Conservation (phyloP, 2,797 vertebrate genomes). For the Alosa sapidissima region DNA sequence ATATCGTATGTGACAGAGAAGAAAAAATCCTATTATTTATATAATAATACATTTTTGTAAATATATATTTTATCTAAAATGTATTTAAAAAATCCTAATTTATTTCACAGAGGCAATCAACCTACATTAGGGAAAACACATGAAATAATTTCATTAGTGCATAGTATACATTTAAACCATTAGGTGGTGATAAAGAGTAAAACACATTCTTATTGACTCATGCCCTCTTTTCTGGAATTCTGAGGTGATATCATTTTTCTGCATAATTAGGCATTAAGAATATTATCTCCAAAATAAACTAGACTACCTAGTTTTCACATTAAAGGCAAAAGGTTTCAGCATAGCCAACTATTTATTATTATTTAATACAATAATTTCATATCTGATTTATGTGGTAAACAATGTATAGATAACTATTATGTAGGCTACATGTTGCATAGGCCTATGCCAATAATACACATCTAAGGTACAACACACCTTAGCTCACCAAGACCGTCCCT, state of each 20-base stretch:
- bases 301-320: background rate
- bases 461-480: background rate
- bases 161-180: slow-evolving; percentile 40
- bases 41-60: too few species aligned
- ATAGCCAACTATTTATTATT: background rate
- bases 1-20: too few species aligned
- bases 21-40: too few species aligned
- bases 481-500: background rate
- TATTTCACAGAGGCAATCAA: too few species aligned
- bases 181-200: slow-evolving; percentile 52
- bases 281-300: background rate
- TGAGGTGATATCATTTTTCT: background rate
- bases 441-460: background rate
- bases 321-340: background rate
- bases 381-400: background rate
- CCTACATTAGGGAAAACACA: too few species aligned
- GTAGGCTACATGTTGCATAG: too few species aligned
- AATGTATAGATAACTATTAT: background rate
- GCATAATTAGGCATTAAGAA: background rate
- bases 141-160: too few species aligned
- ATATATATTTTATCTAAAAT: too few species aligned
- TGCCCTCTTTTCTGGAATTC: background rate
- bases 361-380: background rate
- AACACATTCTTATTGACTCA: background rate
- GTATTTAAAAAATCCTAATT: too few species aligned